These are phyloP conservation scores for Oreochromis aureus DNA, from an alignment of 2,113 vertebrate species.

Conservation along the genomic window DNA sequence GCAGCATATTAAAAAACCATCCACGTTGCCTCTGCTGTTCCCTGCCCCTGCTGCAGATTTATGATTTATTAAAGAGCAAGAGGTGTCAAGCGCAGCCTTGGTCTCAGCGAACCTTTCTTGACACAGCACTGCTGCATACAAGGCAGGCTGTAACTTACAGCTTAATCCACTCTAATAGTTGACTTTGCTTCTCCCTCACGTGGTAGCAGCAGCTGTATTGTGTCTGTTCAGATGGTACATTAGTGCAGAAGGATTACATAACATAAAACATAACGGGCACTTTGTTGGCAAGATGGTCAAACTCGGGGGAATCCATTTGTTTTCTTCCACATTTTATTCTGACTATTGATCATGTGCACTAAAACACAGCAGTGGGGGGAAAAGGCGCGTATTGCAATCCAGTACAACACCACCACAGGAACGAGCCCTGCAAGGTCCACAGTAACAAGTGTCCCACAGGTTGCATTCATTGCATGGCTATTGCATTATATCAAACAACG, in stretches of 20 bases:
- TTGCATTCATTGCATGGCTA: rapidly evolving
- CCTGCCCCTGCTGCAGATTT: background rate
- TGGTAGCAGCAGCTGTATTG: background rate
- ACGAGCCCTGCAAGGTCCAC: background rate
- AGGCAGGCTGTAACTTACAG: background rate
- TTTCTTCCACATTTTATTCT: background rate
- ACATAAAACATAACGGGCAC: background rate
- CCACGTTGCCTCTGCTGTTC: background rate
- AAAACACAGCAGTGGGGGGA: background rate
- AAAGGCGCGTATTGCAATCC: rapidly evolving
- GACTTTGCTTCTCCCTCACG: background rate
- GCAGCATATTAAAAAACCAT: background rate
- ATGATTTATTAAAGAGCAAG: conserved; percentile 3
- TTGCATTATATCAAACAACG: background rate
- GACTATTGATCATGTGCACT: background rate
- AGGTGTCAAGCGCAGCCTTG: background rate
- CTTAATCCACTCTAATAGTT: background rate
- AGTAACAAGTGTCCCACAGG: background rate
- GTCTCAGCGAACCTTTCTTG: background rate
- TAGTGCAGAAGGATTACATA: background rate
- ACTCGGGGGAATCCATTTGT: background rate
- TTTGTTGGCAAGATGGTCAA: background rate
- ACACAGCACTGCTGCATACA: background rate
- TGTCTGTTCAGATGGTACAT: background rate
- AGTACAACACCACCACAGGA: background rate